Evolutionary conservation across 2,888 invertebrate genomes (phyloP), one percentile per base, ranked within the genome.

Genomic region (Axea sp.): DNA sequence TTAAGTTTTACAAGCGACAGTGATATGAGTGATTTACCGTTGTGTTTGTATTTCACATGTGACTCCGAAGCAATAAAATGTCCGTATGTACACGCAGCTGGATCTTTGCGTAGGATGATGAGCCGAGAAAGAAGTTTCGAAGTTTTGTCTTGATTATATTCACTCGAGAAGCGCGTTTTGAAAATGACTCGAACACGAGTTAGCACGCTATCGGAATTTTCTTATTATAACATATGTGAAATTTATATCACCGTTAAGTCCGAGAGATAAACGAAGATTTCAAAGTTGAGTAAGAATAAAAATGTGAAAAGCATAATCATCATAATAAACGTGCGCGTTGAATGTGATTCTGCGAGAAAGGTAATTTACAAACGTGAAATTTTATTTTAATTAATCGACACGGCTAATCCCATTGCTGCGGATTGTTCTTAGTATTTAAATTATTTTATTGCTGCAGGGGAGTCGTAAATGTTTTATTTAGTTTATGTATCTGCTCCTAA

Each of bases 1-100:
- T 84, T 80, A 84, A 84, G 83, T 83, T 83, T 82, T 82, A 82
- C 81, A 78, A 75, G 77, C 78, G 49, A 65, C 76, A 78, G 80
- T 78, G 81, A 83, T 82, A 81, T 78, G 79, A 77, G 77, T 81
- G 83, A 83, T 84, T 82, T 82, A 81, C 82, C 78, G 83, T 79
- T 81, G 78, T 82, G 81, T 82, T 84, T 82, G 81, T 77, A 72
- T 80, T 82, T 77, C 78, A 75, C 79, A 77, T 78, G 78, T 78
- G 76, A 79, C 80, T 77, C 68, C 76, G 71, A 80, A 81, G 80
- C 81, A 82, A 85, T 83, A 82, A 85, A 84, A 80, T 77, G 79
- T 76, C 49, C 72, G 51, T 68, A 43, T 59, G 72, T 75, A 75
- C 62, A 75, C 67, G 64, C 68, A 75, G 71, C 73, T 73, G 73